Percentiles rank a stretch among this genome's conserved stretches.
Conservation (phyloP, 2,113 vertebrate genomes). For the Lathamus discolor region DNA sequence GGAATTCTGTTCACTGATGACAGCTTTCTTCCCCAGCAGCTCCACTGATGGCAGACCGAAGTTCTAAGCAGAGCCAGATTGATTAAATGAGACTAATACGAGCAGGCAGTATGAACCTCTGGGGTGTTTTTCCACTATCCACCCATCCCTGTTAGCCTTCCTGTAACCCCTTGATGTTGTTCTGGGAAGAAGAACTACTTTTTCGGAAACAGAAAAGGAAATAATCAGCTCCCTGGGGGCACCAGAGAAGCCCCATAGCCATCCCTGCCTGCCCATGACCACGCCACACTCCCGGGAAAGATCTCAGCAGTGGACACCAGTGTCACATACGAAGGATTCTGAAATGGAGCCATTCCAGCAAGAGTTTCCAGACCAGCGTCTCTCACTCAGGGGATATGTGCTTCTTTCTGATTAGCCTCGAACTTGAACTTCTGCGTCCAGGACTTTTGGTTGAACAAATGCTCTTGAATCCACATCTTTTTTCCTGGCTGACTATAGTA, state of each 20-base stretch:
- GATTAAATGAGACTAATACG: not conserved
- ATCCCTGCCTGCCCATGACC: not conserved
- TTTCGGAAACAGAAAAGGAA: not conserved
- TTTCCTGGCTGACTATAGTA: not conserved
- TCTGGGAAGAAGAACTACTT: not conserved
- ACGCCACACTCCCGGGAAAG: not conserved
- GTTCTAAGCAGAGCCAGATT: not conserved
- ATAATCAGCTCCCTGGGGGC: not conserved
- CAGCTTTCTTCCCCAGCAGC: not conserved
- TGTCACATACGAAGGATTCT: not conserved
- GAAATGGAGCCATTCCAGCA: not conserved
- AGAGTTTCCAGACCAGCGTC: not conserved
- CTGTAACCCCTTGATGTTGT: not conserved
- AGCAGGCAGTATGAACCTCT: not conserved
- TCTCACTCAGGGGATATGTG: not conserved
- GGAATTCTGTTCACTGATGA: not conserved
- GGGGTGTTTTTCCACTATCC: not conserved
- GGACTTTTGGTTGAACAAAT: not conserved
- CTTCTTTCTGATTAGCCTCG: not conserved
- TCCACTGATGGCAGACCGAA: not conserved
- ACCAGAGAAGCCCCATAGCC: not conserved
- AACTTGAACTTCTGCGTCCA: not conserved
- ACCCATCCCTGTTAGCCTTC: not conserved
- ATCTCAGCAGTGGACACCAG: not conserved
- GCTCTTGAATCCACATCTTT: not conserved